Percentiles rank a stretch among this genome's conserved stretches.
Conservation (phyloP, 2,113 vertebrate genomes). For the Hoplias malabaricus region DNA sequence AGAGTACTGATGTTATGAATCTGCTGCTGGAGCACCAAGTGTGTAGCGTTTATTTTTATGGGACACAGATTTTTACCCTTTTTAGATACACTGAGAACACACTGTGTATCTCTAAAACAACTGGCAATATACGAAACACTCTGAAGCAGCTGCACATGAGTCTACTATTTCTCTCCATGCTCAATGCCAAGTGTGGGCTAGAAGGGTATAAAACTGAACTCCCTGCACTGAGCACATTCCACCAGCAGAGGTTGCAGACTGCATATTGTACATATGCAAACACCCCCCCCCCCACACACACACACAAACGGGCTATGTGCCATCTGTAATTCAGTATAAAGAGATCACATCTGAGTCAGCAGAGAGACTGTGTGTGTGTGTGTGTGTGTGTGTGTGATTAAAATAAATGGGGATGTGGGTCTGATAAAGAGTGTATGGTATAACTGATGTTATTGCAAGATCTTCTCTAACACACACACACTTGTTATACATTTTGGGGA, state of each 20-base stretch:
- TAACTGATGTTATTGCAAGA: constrained; percentile 19
- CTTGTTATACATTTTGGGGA: too few relatives aligned
- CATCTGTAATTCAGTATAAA: background rate
- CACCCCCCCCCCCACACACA: background rate
- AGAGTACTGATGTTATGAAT: too few relatives aligned
- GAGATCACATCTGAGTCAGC: constrained; percentile 25
- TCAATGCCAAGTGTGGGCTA: too few relatives aligned
- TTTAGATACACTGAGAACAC: too few relatives aligned
- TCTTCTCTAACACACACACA: too few relatives aligned
- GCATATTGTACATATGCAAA: background rate
- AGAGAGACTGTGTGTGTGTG: background rate
- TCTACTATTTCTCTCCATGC: too few relatives aligned
- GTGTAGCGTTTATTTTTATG: too few relatives aligned
- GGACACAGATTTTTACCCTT: too few relatives aligned
- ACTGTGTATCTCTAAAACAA: too few relatives aligned
- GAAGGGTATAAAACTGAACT: too few relatives aligned
- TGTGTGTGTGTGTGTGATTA: constrained; percentile 2
- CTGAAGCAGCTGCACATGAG: too few relatives aligned
- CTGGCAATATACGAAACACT: too few relatives aligned
- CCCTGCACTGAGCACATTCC: background rate
- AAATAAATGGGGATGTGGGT: background rate
- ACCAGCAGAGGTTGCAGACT: background rate
- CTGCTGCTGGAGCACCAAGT: background rate
- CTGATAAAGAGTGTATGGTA: background rate
- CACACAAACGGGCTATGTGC: background rate